A percentile compares a stretch with the other conserved stretches of the same genome.
These are phyloP conservation scores for Cheirogaleus medius DNA, from an alignment of 2,113 vertebrate genomes.

Conservation along the genomic window DNA sequence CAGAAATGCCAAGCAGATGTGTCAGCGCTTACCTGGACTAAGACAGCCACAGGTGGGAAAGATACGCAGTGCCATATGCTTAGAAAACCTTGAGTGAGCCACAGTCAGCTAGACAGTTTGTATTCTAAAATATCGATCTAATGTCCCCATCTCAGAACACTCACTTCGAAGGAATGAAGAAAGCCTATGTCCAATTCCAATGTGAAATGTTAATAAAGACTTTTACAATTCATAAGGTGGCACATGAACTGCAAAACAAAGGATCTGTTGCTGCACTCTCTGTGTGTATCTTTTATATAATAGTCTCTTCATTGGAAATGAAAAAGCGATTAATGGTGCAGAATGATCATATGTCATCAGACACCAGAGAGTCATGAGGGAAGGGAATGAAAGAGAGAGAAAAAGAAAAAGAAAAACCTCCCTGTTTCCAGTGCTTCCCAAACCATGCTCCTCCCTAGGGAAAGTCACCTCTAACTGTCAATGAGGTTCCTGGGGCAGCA, in stretches of 20 bases:
- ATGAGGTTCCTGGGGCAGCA: neutral
- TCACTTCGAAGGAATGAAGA: neutral
- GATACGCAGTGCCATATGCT: neutral
- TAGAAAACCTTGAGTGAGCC: neutral
- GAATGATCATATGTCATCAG: neutral
- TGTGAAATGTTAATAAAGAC: neutral
- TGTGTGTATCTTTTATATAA: neutral
- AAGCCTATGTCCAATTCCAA: neutral
- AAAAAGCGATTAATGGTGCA: neutral
- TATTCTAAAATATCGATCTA: neutral
- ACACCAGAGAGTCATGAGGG: neutral
- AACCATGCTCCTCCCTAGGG: neutral
- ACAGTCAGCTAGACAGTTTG: neutral
- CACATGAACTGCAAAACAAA: neutral
- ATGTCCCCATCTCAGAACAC: neutral
- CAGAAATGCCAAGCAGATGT: rapidly evolving
- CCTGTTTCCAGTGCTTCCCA: neutral
- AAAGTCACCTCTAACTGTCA: neutral
- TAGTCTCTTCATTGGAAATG: constrained; percentile 13
- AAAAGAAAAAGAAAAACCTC: neutral
- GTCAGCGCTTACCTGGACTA: neutral
- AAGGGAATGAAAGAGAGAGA: neutral
- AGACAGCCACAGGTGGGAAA: neutral
- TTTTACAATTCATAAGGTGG: neutral
- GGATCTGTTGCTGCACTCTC: neutral